Percentiles rank a stretch among this genome's conserved stretches.
Evolutionary conservation across 1,140 invertebrate species (phyloP).

Genomic region (Centruroides sculpturatus): DNA sequence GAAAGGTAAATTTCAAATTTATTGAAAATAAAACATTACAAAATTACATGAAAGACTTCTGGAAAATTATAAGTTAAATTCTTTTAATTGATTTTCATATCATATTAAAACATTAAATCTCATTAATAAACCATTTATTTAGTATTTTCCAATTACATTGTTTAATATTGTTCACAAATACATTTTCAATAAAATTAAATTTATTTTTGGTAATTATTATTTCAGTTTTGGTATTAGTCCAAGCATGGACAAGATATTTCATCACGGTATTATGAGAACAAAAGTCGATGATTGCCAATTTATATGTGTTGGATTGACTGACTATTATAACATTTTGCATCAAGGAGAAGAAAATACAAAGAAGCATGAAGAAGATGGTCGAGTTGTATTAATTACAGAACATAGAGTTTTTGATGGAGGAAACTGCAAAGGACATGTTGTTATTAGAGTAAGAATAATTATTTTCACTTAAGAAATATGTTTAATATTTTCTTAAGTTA

Average conservation of each 20-base stretch:
- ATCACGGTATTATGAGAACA: slow-evolving; percentile 89
- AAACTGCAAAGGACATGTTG: slow-evolving; percentile 57
- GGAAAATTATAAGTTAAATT: too few relatives aligned
- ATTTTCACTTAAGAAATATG: slow-evolving; percentile 5
- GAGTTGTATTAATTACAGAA: slow-evolving; percentile 81
- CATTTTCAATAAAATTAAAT: too few relatives aligned
- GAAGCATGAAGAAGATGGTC: slow-evolving; percentile 71
- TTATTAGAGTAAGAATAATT: slow-evolving; percentile 49
- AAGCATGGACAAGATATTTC: slow-evolving; percentile 88
- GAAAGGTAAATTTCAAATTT: slow-evolving; percentile 43
- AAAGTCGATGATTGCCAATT: slow-evolving; percentile 97
- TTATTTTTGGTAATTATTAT: not conserved
- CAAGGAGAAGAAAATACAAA: slow-evolving; percentile 83
- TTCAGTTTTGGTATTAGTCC: slow-evolving; percentile 77
- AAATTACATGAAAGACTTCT: too few relatives aligned
- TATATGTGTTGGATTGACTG: slow-evolving; percentile 91
- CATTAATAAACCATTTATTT: slow-evolving; percentile 16
- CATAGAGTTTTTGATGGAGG: slow-evolving; percentile 53
- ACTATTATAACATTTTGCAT: slow-evolving; percentile 69
- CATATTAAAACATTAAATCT: too few relatives aligned
- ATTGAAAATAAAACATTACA: too few relatives aligned
- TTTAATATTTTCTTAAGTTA: not conserved
- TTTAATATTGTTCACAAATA: too few relatives aligned
- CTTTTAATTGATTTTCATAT: too few relatives aligned
- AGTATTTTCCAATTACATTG: not conserved